phyloP scores from a whole-genome alignment of 2,797 vertebrate genomes.

The Lagodon rhomboides region DNA sequence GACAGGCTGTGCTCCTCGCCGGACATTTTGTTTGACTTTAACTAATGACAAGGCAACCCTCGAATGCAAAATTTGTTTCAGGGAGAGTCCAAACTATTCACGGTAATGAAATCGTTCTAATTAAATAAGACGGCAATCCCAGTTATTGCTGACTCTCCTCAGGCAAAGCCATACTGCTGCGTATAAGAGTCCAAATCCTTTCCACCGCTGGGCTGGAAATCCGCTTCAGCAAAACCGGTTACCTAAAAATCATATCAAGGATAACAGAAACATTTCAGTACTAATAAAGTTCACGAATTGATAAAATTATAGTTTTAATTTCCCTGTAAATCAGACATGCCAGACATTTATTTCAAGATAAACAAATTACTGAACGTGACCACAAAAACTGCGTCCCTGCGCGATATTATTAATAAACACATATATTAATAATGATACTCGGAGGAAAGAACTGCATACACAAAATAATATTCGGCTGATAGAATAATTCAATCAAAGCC shows the following conservation, averaged over 20 bases:
- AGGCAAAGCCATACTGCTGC: conserved; percentile 69
- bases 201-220: conserved; percentile 45
- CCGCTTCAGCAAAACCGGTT: conserved; percentile 45
- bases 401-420: neutral
- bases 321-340: neutral
- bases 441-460: neutral
- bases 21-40: conserved; percentile 78
- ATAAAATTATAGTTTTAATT: neutral
- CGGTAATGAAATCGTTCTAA: conserved; percentile 18
- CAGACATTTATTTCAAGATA: neutral
- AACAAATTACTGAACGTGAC: conserved; percentile 5
- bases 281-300: neutral
- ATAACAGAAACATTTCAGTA: neutral
- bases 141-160: conserved; percentile 59
- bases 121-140: conserved; percentile 20
- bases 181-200: conserved; percentile 67
- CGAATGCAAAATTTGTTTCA: conserved; percentile 4
- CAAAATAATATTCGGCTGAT: conserved; percentile 3
- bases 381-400: neutral
- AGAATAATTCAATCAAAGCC: conserved; percentile 1
- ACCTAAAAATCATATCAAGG: conserved; percentile 56
- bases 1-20: conserved; percentile 96
- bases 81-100: conserved; percentile 14
- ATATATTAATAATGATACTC: neutral
- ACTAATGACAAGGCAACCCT: conserved; percentile 13